These are phyloP conservation scores for Chloroceryle aenea DNA, from an alignment of 2,113 vertebrate species.

Conservation along the genomic window DNA sequence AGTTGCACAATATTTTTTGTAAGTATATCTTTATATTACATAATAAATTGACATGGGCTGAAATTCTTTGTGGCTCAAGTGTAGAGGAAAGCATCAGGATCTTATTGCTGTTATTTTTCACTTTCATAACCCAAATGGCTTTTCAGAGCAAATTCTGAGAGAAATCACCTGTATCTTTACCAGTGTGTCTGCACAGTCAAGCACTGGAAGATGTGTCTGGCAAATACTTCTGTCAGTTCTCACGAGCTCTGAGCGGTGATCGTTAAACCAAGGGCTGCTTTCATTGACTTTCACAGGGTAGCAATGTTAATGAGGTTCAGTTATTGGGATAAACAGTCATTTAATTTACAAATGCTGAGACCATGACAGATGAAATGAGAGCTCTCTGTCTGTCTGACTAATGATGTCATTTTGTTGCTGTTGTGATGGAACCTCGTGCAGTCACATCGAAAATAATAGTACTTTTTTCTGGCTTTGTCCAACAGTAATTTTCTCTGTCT, in stretches of 20 bases:
- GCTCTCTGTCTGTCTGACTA: neutral
- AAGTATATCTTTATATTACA: neutral
- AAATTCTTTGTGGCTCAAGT: neutral
- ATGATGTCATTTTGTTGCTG: neutral
- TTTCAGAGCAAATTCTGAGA: neutral
- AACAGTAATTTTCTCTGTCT: neutral
- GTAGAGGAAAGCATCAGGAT: neutral
- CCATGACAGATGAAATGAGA: neutral
- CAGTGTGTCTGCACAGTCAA: neutral
- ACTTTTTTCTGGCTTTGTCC: neutral
- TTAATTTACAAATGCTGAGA: neutral
- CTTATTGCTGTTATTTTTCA: neutral
- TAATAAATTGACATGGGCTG: accelerated
- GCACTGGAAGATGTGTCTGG: neutral
- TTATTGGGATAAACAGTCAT: neutral
- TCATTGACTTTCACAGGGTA: neutral
- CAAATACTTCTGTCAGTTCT: neutral
- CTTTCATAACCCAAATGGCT: neutral
- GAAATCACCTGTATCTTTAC: neutral
- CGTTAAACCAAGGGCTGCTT: neutral
- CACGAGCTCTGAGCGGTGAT: neutral
- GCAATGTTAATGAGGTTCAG: neutral
- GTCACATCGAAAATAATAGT: neutral
- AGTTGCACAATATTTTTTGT: neutral
- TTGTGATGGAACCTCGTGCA: neutral